These are phyloP conservation scores for Kryptopterus vitreolus DNA, from an alignment of 2,797 vertebrate genomes.

Conservation along the genomic window DNA sequence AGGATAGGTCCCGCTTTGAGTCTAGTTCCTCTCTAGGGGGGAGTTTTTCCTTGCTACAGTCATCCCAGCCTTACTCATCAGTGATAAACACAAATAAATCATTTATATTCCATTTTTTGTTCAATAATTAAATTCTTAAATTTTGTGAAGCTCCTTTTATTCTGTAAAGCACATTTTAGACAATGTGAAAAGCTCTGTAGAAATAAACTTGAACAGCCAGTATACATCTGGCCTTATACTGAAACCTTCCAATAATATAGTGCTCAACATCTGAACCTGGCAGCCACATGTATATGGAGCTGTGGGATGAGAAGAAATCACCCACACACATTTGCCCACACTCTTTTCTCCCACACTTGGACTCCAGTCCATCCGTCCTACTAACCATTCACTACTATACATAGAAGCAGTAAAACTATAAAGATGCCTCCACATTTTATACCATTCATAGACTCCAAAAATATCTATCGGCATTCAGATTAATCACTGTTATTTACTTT, in stretches of 20 bases:
- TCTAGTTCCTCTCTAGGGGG: no score
- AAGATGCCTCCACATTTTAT: not conserved
- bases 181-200: no score
- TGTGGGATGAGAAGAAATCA: slow-evolving; percentile 32
- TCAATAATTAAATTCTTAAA: no score
- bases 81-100: no score
- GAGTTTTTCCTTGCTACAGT: no score
- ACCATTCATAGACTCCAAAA: not conserved
- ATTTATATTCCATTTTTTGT: no score
- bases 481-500: not conserved
- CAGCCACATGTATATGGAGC: slow-evolving; percentile 19
- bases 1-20: no score
- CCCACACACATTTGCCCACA: slow-evolving; percentile 41
- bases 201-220: no score
- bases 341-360: slow-evolving; percentile 40
- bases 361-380: slow-evolving; percentile 39
- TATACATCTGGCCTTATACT: not conserved
- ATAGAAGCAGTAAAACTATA: slow-evolving; percentile 9
- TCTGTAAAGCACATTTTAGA: no score
- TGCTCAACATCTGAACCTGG: not conserved
- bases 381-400: slow-evolving; percentile 13
- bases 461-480: not conserved
- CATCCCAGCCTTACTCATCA: no score
- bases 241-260: not conserved
- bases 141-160: no score